Conservation (phyloP, 53 echinoderm and acorn worm genomes). For the Echinometra lucunter region DNA sequence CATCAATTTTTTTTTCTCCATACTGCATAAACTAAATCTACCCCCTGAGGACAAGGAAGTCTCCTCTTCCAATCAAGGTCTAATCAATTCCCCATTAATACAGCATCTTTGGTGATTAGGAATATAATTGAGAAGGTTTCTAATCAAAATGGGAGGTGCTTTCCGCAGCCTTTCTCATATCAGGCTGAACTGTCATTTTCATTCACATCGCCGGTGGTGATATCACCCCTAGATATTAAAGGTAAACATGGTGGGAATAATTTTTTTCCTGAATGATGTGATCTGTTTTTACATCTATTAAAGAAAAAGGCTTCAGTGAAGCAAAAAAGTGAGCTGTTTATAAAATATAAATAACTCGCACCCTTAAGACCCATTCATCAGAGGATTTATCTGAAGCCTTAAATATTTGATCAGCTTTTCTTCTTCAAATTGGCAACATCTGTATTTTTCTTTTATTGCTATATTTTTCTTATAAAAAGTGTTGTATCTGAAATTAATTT, state of each 20-base stretch:
- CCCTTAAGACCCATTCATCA: too few species aligned
- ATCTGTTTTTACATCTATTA: too few species aligned
- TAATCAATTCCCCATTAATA: slow-evolving; percentile 37
- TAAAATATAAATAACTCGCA: too few species aligned
- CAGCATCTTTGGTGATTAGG: background rate
- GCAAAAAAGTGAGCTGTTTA: too few species aligned
- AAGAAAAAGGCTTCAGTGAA: too few species aligned
- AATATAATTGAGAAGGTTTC: background rate
- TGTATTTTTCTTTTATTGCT: too few species aligned
- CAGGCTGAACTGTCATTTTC: background rate
- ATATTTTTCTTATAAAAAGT: too few species aligned
- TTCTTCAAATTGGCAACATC: too few species aligned
- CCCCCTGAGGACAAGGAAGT: background rate
- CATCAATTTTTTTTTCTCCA: slow-evolving; percentile 19
- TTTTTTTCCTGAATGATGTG: too few species aligned
- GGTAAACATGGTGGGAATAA: background rate
- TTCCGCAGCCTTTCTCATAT: background rate
- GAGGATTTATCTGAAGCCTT: too few species aligned
- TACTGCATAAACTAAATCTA: background rate
- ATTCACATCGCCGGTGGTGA: background rate
- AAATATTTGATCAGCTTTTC: too few species aligned
- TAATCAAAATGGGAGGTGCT: background rate
- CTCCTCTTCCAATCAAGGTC: background rate
- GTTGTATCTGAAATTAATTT: too few species aligned
- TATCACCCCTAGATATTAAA: background rate